These are phyloP conservation scores for Gnathonemus longibarbis DNA, from an alignment of 2,113 vertebrate genomes.

Conservation along the genomic window DNA sequence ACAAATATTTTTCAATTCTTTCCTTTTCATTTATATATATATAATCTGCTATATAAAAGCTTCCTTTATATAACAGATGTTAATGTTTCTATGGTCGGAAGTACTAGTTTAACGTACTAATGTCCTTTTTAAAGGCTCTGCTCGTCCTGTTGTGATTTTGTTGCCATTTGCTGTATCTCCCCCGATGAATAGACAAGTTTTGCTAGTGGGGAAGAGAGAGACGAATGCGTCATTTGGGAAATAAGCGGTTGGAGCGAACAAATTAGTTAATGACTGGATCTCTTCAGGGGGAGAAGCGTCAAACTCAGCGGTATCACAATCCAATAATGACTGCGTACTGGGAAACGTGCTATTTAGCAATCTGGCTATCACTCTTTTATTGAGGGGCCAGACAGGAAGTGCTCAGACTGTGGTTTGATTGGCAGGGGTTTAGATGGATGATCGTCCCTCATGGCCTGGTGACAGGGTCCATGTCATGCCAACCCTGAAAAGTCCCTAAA, in stretches of 20 bases:
- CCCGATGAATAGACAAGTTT: neutral
- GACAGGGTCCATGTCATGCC: neutral
- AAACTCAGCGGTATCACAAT: neutral
- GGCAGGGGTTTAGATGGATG: neutral
- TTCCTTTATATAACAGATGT: neutral
- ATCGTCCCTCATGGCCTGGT: neutral
- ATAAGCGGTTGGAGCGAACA: neutral
- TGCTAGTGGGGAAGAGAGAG: neutral
- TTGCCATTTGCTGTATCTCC: conserved; percentile 12
- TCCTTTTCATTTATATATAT: neutral
- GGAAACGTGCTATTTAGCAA: neutral
- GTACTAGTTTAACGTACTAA: neutral
- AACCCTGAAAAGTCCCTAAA: neutral
- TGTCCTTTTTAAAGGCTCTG: neutral
- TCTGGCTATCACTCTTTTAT: neutral
- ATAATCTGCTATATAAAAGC: neutral
- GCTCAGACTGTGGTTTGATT: neutral
- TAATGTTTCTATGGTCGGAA: neutral
- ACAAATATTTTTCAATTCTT: neutral
- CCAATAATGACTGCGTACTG: neutral
- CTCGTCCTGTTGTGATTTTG: neutral
- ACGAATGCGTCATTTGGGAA: neutral
- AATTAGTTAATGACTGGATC: conserved; percentile 3
- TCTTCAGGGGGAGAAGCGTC: neutral
- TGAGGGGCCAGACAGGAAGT: neutral